Evolutionary conservation across 2,797 vertebrate species (phyloP).

Genomic region (Pangasius larnaudii): DNA sequence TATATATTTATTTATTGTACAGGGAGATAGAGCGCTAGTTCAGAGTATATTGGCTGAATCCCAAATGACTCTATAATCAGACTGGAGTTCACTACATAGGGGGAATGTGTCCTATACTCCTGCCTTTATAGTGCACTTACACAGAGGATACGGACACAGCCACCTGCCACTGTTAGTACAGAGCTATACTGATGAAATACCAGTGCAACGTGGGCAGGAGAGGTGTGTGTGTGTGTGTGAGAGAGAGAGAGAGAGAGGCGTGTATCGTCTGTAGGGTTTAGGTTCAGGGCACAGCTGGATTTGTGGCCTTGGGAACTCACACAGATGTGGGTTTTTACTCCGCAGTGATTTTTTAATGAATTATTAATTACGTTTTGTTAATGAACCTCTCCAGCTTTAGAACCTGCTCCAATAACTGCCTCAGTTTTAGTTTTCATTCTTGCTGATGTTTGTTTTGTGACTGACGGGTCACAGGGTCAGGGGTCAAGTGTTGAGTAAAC

Average conservation of each 20-base stretch:
- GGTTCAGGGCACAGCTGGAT: too few species aligned
- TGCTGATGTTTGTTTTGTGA: too few species aligned
- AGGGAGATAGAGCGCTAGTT: background rate
- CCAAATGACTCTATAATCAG: background rate
- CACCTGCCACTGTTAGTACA: background rate
- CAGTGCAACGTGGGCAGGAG: slow-evolving; percentile 13
- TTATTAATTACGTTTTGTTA: background rate
- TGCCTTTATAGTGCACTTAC: background rate
- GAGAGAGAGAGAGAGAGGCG: background rate
- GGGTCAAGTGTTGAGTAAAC: too few species aligned
- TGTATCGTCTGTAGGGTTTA: too few species aligned
- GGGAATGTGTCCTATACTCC: too few species aligned
- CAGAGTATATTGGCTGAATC: background rate
- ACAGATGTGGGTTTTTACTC: background rate
- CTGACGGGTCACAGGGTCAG: too few species aligned
- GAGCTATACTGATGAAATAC: slow-evolving; percentile 44
- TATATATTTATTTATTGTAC: background rate
- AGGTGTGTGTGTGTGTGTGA: background rate
- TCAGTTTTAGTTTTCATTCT: too few species aligned
- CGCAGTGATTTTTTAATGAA: background rate
- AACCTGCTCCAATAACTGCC: too few species aligned
- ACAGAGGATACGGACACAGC: background rate
- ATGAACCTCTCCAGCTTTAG: too few species aligned
- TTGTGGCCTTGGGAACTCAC: too few species aligned
- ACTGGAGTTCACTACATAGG: background rate